These are phyloP conservation scores for Cephus spinipes DNA, from an alignment of 2,888 invertebrate genomes.

Conservation along the genomic window DNA sequence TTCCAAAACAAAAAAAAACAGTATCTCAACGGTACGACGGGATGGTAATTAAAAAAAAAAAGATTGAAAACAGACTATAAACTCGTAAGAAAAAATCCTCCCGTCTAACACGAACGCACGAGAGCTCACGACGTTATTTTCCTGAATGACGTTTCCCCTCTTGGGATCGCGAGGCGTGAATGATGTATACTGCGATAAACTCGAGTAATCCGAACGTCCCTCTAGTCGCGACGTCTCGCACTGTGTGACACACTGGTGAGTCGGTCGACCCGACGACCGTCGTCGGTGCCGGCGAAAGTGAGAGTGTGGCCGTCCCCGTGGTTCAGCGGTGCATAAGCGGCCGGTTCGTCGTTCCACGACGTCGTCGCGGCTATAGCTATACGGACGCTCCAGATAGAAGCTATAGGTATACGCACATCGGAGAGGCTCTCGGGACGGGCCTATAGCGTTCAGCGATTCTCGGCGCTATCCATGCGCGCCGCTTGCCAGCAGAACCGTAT, in stretches of 20 bases:
- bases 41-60: too few species aligned
- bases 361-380: background rate
- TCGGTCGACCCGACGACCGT: slow-evolving; percentile 53
- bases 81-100: background rate
- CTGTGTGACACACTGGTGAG: slow-evolving; percentile 39
- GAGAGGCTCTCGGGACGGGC: slow-evolving; percentile 36
- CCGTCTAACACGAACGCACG: background rate
- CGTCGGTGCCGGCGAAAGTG: slow-evolving; percentile 63
- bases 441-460: slow-evolving; percentile 46
- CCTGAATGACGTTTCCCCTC: background rate
- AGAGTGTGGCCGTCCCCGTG: slow-evolving; percentile 54
- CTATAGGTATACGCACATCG: slow-evolving; percentile 35
- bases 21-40: background rate
- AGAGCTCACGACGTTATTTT: background rate
- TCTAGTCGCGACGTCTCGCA: slow-evolving; percentile 21
- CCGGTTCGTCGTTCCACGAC: slow-evolving; percentile 2
- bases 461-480: slow-evolving; percentile 38
- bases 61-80: too few species aligned
- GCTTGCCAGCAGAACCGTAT: slow-evolving; percentile 28
- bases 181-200: background rate
- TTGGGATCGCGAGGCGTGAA: background rate
- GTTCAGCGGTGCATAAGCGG: slow-evolving; percentile 56
- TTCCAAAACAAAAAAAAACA: background rate
- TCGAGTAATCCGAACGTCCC: slow-evolving; percentile 6
- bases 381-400: background rate